Evolutionary conservation across 2,888 invertebrate species (phyloP), one percentile per base, ranked within the genome.

Genomic region (Lasioglossum vierecki): DNA sequence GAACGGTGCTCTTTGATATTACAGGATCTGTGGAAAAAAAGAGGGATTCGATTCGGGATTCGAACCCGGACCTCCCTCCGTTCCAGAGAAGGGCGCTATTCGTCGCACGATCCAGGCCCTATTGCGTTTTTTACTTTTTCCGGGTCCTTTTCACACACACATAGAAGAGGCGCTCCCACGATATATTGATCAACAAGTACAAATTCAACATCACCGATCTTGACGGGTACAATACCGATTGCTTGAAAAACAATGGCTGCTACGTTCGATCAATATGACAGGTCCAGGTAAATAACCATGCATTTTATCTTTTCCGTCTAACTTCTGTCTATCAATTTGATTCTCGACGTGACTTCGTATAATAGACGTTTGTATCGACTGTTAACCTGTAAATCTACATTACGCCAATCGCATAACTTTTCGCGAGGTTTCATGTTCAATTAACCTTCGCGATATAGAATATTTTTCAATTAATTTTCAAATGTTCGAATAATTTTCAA

Each of bases 191-290:
- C 79, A 88, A 88, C 80, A 83, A 86, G 81, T 80, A 80, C 68
- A 44, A 75, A 86, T 68, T 68, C 70, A 53, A 60, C 76, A 44
- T 49, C 76, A 63, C 76, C 53, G 75, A 82, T 82, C 77, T 77
- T 76, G 79, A 86, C 46, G 70, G 77, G 85, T 80, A 72, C 13
- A 63, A 85, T 87, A 35, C 18, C 66, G 71, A 84, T 78, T 76
- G 79, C 53, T 77, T 53, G 76, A 11, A 68, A 86, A 92, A 92
- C 91, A 88, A 97, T 97, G 95, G 97, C 97, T 94, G 96, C 96
- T 93, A 96, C 96, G 81, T 97, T 97, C 95, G 97, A 97, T 95
- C 96, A 96, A 90, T 96, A 96, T 95, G 97, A 97, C 93, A 96
- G 96, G 95, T 96, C 96, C 95, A 97, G 97, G 97, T 96, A 93